A percentile compares a stretch with the other conserved stretches of the same genome.
Conservation (phyloP, 1,140 invertebrate genomes). For the Sminthurides bifidus region DNA sequence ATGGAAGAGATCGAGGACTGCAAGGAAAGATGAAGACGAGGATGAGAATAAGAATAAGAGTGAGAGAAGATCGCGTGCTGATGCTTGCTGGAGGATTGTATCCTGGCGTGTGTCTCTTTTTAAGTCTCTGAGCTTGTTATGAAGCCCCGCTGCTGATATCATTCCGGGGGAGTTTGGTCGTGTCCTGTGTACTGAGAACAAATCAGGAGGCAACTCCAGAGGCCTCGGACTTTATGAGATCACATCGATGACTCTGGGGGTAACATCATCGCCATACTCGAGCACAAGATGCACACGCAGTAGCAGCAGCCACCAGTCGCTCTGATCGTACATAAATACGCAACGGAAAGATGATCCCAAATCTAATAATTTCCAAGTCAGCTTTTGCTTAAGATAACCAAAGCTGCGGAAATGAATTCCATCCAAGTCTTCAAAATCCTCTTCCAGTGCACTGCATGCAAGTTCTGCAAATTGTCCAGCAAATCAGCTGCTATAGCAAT, state of each 20-base stretch:
- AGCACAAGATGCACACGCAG: background rate
- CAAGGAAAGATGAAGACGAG: too few species aligned
- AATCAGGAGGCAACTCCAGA: slow-evolving; percentile 21
- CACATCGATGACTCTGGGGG: background rate
- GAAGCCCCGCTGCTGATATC: background rate
- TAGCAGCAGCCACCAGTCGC: background rate
- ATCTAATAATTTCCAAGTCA: background rate
- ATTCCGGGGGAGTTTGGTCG: slow-evolving; percentile 8
- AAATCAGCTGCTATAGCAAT: too few species aligned
- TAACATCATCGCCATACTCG: background rate
- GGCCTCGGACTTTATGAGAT: slow-evolving; percentile 18
- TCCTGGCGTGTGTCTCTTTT: background rate
- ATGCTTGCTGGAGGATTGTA: background rate
- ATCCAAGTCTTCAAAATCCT: too few species aligned
- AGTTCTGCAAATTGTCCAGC: too few species aligned
- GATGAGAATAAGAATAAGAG: too few species aligned
- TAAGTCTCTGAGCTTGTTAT: background rate
- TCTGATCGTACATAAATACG: background rate
- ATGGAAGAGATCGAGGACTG: too few species aligned
- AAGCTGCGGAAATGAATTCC: too few species aligned
- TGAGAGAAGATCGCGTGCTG: too few species aligned
- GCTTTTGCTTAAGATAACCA: too few species aligned
- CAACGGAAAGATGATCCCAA: background rate
- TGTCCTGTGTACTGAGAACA: slow-evolving; percentile 18
- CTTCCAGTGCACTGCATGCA: too few species aligned